Evolutionary conservation across 2,888 invertebrate species (phyloP).

Genomic region (Nemotelus pantherinus): DNA sequence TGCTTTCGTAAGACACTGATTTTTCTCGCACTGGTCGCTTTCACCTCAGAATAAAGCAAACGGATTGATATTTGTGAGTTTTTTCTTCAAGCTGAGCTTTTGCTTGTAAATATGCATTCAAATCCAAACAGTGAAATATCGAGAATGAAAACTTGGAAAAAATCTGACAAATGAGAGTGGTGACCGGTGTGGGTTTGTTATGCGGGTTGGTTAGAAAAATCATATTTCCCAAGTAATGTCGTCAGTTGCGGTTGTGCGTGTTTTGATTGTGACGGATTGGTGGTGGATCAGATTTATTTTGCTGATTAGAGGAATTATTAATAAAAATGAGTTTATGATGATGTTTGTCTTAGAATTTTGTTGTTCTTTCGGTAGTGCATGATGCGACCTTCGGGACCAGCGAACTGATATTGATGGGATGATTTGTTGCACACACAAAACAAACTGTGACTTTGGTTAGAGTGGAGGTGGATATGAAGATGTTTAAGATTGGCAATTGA

Average conservation of each 20-base stretch:
- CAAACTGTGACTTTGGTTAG: too few species aligned
- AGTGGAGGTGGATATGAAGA: too few species aligned
- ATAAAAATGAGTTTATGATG: not conserved
- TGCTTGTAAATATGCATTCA: slow-evolving; percentile 20
- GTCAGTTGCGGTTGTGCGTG: not conserved
- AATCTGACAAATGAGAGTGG: too few species aligned
- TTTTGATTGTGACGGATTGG: slow-evolving; percentile 17
- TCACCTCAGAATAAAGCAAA: slow-evolving; percentile 6
- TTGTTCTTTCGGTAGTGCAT: too few species aligned
- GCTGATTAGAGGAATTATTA: slow-evolving; percentile 21
- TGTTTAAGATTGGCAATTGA: too few species aligned
- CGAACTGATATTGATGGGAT: too few species aligned
- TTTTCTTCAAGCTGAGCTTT: not conserved
- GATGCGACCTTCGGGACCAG: too few species aligned
- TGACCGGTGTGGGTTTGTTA: too few species aligned
- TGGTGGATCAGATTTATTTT: slow-evolving; percentile 27
- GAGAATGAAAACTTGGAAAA: not conserved
- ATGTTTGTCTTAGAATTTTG: not conserved
- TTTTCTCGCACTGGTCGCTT: not conserved
- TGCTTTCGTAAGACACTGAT: slow-evolving; percentile 10
- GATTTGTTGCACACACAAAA: too few species aligned
- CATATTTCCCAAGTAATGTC: not conserved
- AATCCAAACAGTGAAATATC: not conserved
- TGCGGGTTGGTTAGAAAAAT: not conserved
- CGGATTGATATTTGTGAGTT: not conserved